Percentiles rank a stretch among this genome's conserved stretches.
Conservation (phyloP, 2,888 invertebrate species). For the Agapostemon virescens region DNA sequence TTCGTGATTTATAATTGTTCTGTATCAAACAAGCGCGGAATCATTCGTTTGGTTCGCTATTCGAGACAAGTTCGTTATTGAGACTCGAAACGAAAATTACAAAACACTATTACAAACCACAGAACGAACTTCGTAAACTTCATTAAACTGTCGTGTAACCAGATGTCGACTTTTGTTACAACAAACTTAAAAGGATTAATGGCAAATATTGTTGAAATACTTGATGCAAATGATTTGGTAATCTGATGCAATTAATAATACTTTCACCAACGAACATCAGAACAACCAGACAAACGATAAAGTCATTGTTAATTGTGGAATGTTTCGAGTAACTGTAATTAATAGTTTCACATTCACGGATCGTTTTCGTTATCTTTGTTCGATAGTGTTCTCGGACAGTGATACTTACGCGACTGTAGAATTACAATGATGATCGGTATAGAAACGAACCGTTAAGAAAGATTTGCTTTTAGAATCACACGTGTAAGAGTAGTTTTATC, state of each 20-base stretch:
- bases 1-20: not conserved
- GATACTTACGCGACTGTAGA: slow-evolving; percentile 4
- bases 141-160: not conserved
- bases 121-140: not conserved
- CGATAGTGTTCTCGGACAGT: not conserved
- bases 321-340: slow-evolving; percentile 3
- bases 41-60: not conserved
- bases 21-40: not conserved
- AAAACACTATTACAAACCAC: not conserved
- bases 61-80: not conserved
- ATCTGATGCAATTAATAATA: not conserved
- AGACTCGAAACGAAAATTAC: not conserved
- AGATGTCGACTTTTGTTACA: not conserved
- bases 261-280: slow-evolving; percentile 3
- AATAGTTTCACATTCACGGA: slow-evolving; percentile 7
- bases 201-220: not conserved
- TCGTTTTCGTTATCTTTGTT: not conserved
- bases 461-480: not conserved
- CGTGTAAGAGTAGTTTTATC: not conserved
- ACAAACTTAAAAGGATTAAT: not conserved
- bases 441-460: slow-evolving; percentile 5
- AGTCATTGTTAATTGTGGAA: not conserved
- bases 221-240: too few species aligned
- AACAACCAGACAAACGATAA: not conserved
- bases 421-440: not conserved